Conservation (phyloP, 2,888 invertebrate genomes). For the Theretra japonica region DNA sequence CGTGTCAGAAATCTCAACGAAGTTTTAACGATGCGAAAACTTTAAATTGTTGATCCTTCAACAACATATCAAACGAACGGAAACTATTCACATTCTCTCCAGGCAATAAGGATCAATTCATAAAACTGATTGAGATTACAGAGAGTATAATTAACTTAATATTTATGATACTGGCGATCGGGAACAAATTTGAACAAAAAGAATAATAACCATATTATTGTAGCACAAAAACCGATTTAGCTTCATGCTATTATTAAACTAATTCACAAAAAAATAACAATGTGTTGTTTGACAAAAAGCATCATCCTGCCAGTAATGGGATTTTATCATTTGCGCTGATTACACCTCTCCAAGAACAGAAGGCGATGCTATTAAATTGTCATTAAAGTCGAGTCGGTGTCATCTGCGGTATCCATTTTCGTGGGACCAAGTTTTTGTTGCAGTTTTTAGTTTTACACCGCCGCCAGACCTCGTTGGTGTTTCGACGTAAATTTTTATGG, state of each 20-base stretch:
- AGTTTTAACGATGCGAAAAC: slow-evolving; percentile 32
- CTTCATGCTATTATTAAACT: slow-evolving; percentile 45
- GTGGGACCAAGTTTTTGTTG: slow-evolving; percentile 78
- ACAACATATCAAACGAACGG: not conserved
- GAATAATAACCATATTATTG: not conserved
- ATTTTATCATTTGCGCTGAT: slow-evolving; percentile 79
- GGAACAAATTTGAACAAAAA: not conserved
- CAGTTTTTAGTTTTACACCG: slow-evolving; percentile 75
- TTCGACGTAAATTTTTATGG: slow-evolving; percentile 40
- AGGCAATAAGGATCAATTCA: not conserved
- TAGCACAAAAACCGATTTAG: not conserved
- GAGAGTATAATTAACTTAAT: not conserved
- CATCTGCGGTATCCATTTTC: slow-evolving; percentile 78
- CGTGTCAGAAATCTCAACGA: slow-evolving; percentile 56
- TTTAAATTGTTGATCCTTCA: slow-evolving; percentile 37
- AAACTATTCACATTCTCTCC: not conserved
- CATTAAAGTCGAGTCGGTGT: slow-evolving; percentile 82
- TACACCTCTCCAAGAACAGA: slow-evolving; percentile 75
- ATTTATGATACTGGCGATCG: not conserved
- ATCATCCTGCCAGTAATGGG: slow-evolving; percentile 62
- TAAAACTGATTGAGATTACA: not conserved
- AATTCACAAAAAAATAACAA: slow-evolving; percentile 5
- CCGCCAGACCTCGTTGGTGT: slow-evolving; percentile 45
- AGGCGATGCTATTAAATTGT: slow-evolving; percentile 83
- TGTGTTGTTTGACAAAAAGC: slow-evolving; percentile 60